phyloP scores from a whole-genome alignment of 2,797 vertebrate species.

The Artibeus jamaicensis region DNA sequence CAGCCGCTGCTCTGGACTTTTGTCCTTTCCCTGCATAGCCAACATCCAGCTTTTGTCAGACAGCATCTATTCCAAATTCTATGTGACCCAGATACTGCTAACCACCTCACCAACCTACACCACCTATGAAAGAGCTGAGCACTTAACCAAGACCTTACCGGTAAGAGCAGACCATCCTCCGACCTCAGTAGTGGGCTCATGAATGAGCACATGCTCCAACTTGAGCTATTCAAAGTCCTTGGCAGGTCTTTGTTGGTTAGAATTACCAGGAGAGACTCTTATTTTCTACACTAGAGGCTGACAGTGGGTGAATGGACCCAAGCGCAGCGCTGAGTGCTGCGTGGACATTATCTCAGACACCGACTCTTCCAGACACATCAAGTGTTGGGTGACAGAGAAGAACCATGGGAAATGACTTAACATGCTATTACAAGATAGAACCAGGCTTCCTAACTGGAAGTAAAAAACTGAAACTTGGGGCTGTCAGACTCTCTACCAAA shows the following conservation, averaged over 20 bases:
- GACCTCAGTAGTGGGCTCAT: neutral
- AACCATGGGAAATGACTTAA: neutral
- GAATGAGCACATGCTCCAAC: neutral
- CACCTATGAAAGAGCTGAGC: neutral
- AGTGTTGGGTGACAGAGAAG: neutral
- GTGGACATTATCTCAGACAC: neutral
- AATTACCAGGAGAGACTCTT: neutral
- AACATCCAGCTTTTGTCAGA: neutral
- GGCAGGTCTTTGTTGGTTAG: neutral
- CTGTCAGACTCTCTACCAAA: neutral
- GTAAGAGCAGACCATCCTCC: neutral
- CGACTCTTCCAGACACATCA: neutral
- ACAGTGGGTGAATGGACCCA: neutral
- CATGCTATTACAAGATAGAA: neutral
- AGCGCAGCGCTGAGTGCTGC: neutral
- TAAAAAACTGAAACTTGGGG: neutral
- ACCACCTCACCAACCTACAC: neutral
- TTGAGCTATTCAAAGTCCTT: neutral
- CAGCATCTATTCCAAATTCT: neutral
- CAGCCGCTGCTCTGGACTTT: neutral
- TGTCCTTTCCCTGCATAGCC: neutral
- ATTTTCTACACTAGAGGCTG: neutral
- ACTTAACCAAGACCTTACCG: neutral
- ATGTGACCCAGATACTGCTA: neutral
- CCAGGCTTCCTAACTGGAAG: neutral